A percentile compares a stretch with the other conserved stretches of the same genome.
Evolutionary conservation across 2,113 vertebrate genomes (phyloP).

Genomic region (Phaetusa simplex): DNA sequence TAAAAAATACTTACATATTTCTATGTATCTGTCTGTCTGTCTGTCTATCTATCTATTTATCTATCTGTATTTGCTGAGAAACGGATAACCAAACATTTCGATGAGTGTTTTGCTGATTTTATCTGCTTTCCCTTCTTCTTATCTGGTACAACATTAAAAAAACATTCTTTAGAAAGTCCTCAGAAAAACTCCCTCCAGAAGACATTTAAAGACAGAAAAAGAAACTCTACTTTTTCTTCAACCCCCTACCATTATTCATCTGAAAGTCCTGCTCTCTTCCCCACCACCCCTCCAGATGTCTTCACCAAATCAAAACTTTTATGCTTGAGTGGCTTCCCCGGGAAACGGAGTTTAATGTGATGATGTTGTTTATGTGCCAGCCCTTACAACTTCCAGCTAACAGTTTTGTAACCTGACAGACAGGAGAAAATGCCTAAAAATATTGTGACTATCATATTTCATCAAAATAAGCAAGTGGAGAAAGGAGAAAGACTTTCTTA

Average conservation of each 20-base stretch:
- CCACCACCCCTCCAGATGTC: background rate
- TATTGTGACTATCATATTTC: slow-evolving; percentile 56
- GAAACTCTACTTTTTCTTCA: background rate
- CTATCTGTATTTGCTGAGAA: background rate
- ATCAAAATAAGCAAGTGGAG: slow-evolving; percentile 66
- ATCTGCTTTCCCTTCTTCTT: background rate
- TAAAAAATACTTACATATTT: background rate
- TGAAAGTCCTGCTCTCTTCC: background rate
- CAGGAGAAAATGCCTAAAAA: slow-evolving; percentile 45
- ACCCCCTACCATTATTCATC: background rate
- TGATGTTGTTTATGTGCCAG: slow-evolving; percentile 39
- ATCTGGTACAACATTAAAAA: background rate
- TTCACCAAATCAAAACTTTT: slow-evolving; percentile 30
- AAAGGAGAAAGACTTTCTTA: slow-evolving; percentile 50
- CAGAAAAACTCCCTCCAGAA: background rate
- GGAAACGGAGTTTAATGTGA: background rate
- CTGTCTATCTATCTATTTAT: background rate
- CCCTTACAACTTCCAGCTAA: background rate
- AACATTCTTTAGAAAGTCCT: background rate
- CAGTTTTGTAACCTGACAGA: slow-evolving; percentile 44
- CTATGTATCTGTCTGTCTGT: background rate
- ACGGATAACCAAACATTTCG: background rate
- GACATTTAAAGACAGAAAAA: background rate
- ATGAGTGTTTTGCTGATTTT: background rate
- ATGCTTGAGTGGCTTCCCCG: background rate